These are phyloP conservation scores for Byasa hedistus DNA, from an alignment of 2,888 invertebrate genomes.

Conservation along the genomic window DNA sequence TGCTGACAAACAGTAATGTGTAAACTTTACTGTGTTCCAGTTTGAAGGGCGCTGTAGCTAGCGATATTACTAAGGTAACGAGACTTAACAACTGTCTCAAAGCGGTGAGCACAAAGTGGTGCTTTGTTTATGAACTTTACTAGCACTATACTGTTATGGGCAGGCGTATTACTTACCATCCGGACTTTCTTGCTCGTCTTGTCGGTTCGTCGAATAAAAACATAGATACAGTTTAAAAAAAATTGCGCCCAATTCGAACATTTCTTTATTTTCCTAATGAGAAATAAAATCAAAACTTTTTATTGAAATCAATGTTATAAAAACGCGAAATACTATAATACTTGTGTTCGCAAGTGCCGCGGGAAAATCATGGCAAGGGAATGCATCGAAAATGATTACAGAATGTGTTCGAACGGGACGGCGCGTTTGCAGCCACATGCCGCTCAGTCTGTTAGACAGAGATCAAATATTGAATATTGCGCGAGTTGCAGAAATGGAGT, in stretches of 20 bases:
- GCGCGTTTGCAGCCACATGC: conserved; percentile 71
- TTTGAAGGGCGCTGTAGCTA: too few relatives aligned
- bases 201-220: too few relatives aligned
- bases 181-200: too few relatives aligned
- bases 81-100: too few relatives aligned
- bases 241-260: not conserved
- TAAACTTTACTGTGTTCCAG: too few relatives aligned
- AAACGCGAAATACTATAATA: conserved; percentile 57
- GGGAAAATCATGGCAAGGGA: conserved; percentile 77
- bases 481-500: conserved; percentile 50
- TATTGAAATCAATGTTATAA: conserved; percentile 43
- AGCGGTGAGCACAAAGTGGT: too few relatives aligned
- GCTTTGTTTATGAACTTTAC: too few relatives aligned
- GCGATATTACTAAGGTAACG: too few relatives aligned
- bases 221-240: too few relatives aligned
- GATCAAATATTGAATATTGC: conserved; percentile 78
- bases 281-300: conserved; percentile 13
- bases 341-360: conserved; percentile 58
- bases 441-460: conserved; percentile 76
- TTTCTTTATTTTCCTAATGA: not conserved
- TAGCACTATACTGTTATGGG: too few relatives aligned
- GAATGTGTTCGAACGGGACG: conserved; percentile 72
- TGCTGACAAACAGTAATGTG: too few relatives aligned
- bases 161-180: too few relatives aligned
- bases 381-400: conserved; percentile 79